Evolutionary conservation across 2,797 vertebrate genomes (phyloP).

Genomic region (Alca torda): DNA sequence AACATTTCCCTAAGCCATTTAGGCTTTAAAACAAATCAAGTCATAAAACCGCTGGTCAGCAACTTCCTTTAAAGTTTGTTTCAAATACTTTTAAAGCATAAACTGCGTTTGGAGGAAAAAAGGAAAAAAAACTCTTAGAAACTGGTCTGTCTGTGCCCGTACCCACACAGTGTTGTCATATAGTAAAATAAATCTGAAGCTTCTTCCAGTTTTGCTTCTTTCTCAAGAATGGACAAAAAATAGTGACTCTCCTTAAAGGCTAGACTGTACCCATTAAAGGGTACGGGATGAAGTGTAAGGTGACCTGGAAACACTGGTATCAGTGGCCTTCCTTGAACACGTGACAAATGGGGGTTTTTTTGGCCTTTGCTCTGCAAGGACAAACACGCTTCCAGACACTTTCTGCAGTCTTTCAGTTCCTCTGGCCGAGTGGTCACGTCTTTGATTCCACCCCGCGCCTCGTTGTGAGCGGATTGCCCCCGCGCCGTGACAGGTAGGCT

Average conservation of each 20-base stretch:
- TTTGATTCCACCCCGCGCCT: not conserved
- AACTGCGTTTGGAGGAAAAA: not conserved
- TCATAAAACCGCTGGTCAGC: conserved; percentile 60
- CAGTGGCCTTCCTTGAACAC: not conserved
- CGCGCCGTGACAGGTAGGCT: rapidly evolving
- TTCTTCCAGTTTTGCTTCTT: not conserved
- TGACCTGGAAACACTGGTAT: not conserved
- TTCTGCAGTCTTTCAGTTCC: not conserved
- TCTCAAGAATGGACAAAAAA: not conserved
- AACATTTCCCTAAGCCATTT: conserved; percentile 58
- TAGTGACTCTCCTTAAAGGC: not conserved
- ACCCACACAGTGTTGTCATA: not conserved
- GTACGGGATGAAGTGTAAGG: not conserved
- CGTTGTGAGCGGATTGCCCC: not conserved
- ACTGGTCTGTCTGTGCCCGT: not conserved
- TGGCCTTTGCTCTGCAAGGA: not conserved
- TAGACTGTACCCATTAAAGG: not conserved
- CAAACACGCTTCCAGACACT: not conserved
- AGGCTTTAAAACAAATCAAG: conserved; percentile 66
- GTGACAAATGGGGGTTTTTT: not conserved
- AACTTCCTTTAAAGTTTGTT: conserved; percentile 53
- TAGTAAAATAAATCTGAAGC: not conserved
- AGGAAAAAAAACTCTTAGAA: not conserved
- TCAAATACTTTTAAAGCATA: conserved; percentile 32
- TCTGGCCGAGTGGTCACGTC: not conserved